phyloP scores from a whole-genome alignment of 2,888 invertebrate genomes.

The Suillia variegata region DNA sequence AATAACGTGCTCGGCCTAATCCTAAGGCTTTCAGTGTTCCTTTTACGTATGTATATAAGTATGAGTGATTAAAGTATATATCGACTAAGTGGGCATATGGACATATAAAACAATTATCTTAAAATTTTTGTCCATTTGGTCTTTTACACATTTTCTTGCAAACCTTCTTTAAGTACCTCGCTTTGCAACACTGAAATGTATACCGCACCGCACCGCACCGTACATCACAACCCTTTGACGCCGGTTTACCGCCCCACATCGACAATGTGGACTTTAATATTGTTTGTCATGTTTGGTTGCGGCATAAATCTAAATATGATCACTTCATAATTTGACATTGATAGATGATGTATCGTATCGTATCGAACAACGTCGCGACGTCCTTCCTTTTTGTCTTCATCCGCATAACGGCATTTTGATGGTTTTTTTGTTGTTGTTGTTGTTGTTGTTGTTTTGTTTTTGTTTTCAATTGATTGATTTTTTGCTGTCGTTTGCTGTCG shows the following conservation, averaged over 20 bases:
- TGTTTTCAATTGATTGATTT: constrained; percentile 52
- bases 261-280: constrained; percentile 26
- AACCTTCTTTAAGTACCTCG: background rate
- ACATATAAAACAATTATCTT: too few species aligned
- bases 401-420: constrained; percentile 52
- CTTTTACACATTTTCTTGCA: background rate
- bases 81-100: too few species aligned
- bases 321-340: constrained; percentile 62
- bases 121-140: too few species aligned
- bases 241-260: background rate
- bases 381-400: too few species aligned
- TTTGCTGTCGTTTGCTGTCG: constrained; percentile 35
- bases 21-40: too few species aligned
- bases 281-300: constrained; percentile 30
- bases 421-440: too few species aligned
- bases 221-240: constrained; percentile 1
- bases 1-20: too few species aligned
- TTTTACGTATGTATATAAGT: too few species aligned
- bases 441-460: too few species aligned
- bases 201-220: too few species aligned
- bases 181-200: constrained; percentile 10
- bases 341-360: constrained; percentile 54
- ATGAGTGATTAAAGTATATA: too few species aligned
- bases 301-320: constrained; percentile 61
- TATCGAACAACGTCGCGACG: too few species aligned